phyloP scores from a whole-genome alignment of 64 coral and sea anemone species.

The Pachyseris speciosa region DNA sequence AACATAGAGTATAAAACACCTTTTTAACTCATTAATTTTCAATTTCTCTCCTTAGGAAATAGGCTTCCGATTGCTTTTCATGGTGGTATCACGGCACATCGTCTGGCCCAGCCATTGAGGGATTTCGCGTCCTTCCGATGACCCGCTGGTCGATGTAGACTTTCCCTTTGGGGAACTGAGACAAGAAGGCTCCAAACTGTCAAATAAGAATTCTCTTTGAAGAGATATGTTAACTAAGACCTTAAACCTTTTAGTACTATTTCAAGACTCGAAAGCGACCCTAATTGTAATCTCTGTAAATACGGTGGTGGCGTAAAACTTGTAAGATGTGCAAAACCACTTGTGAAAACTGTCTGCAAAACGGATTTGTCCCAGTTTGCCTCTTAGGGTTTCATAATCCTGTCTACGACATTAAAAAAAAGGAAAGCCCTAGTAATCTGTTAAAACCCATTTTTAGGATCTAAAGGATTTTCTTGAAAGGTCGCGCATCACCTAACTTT shows the following conservation, averaged over 20 bases:
- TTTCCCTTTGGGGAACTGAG: neutral
- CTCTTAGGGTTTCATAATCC: neutral
- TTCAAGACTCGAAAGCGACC: neutral
- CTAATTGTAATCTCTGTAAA: neutral
- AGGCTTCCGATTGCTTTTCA: neutral
- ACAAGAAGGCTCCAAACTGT: slow-evolving; percentile 8
- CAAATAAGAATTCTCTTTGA: neutral
- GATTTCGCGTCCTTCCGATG: neutral
- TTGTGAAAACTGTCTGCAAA: neutral
- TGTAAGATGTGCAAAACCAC: neutral
- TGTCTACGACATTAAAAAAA: neutral
- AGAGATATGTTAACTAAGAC: neutral
- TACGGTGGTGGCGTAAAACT: neutral
- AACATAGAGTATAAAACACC: slow-evolving; percentile 28
- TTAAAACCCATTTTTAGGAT: neutral
- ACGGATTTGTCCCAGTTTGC: neutral
- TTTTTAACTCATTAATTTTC: slow-evolving; percentile 1
- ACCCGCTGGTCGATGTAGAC: neutral
- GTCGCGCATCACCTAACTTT: too few species aligned
- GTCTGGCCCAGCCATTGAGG: neutral
- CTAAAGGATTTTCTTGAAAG: neutral
- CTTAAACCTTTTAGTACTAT: neutral
- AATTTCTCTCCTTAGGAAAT: neutral
- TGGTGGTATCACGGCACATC: neutral
- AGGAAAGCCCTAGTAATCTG: neutral